Percentiles rank a stretch among this genome's conserved stretches.
phyloP scores from a whole-genome alignment of 2,888 invertebrate genomes.

The Masnerella sp. region DNA sequence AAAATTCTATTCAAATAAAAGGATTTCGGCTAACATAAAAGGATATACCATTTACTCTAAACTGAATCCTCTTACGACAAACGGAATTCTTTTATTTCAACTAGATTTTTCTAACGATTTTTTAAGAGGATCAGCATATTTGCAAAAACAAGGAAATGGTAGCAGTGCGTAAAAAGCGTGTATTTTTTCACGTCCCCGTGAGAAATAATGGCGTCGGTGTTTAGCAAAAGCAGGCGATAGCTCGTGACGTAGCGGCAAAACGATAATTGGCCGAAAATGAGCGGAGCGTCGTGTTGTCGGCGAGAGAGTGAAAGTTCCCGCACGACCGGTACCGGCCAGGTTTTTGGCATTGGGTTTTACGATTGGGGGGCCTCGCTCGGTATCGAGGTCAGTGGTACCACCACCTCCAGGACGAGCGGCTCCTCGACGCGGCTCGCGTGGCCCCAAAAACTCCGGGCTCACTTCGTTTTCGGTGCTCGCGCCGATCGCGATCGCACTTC shows the following conservation, averaged over 20 bases:
- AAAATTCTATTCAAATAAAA: too few relatives aligned
- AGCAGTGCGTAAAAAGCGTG: too few relatives aligned
- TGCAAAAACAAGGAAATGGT: too few relatives aligned
- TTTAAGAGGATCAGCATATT: too few relatives aligned
- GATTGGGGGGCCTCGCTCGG: conserved; percentile 71
- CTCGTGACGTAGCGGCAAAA: conserved; percentile 25
- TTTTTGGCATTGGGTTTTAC: conserved; percentile 75
- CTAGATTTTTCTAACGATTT: too few relatives aligned
- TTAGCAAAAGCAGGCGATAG: not conserved
- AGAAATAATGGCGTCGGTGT: not conserved
- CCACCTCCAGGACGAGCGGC: conserved; percentile 70
- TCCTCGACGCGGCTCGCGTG: conserved; percentile 66
- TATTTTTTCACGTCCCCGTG: too few relatives aligned
- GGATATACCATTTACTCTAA: too few relatives aligned
- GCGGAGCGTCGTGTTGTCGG: conserved; percentile 28
- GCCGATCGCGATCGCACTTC: conserved; percentile 60
- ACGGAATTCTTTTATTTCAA: too few relatives aligned
- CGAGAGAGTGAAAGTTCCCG: conserved; percentile 69
- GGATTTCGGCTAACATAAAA: too few relatives aligned
- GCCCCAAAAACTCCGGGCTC: conserved; percentile 70
- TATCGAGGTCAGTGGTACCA: conserved; percentile 77
- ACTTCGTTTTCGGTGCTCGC: conserved; percentile 63
- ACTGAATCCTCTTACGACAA: too few relatives aligned
- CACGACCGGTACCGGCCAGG: conserved; percentile 64
- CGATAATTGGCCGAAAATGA: conserved; percentile 53